Evolutionary conservation across 1,140 invertebrate genomes (phyloP), one percentile per base, ranked within the genome.

Genomic region (Bombus waltoni): DNA sequence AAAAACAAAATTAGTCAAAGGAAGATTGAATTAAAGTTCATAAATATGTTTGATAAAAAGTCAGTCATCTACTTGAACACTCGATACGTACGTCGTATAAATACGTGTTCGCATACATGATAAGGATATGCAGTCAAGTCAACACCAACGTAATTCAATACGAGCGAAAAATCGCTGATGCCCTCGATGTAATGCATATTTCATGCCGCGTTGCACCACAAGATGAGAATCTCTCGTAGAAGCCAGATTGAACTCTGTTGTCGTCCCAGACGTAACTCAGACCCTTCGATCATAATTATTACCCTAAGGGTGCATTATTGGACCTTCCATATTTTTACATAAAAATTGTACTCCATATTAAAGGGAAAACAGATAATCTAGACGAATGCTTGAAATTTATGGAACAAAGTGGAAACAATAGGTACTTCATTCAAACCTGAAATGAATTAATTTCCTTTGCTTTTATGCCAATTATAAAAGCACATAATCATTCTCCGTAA

Each of bases 151-250:
- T 75, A 75, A 75, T 57, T 75, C 47, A 57, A 53, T 53, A 57
- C 47, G 32, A 53, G 47, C 32, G 73, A 22, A 59, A 75, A 57
- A 75, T 75, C 47, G 73, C 28, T n/a, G 42, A 74, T 74, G 72
- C 15, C 42, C 6, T n/a, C 9, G 32, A 53, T 25, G 42, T 57
- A 75, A 75, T 75, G 73, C 47, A 75, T 75, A 57, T 75, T 75
- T 75, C 47, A 75, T 75, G 73, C 32, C 73, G 25, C 44, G 73
- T 75, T 75, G n/a, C 47, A 28, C 18, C 47, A 28, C n/a, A 47
- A 75, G 73, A 57, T 75, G 73, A 75, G 35, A 75, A 75, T 75
- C 25, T 75, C 73, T 53, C 73, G 73, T 25, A 35, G 8, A 38
- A 35, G 11, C 53, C n/a, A 35, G 47, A 75, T 75, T 57, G 44